Percentiles rank a stretch among this genome's conserved stretches.
Conservation (phyloP, 2,888 invertebrate genomes). For the Chouioia cunea region DNA sequence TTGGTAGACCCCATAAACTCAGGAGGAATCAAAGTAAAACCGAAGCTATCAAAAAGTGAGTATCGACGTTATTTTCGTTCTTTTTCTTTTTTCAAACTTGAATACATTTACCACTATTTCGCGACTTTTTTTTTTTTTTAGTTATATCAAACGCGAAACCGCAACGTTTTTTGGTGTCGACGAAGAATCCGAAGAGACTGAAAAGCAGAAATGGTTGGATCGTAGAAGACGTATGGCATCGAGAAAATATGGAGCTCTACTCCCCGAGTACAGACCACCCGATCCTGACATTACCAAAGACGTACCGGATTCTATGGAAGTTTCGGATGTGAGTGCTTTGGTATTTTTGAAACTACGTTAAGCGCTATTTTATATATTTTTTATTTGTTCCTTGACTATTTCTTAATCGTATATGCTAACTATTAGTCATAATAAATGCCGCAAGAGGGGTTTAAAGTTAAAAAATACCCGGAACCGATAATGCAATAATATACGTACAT, state of each 20-base stretch:
- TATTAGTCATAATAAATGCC: too few relatives aligned
- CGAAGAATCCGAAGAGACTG: conserved; percentile 80
- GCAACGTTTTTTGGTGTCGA: conserved; percentile 89
- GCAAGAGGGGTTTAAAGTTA: too few relatives aligned
- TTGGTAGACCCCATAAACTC: conserved; percentile 57
- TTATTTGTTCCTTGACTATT: too few relatives aligned
- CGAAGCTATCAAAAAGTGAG: conserved; percentile 68
- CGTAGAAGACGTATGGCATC: conserved; percentile 83
- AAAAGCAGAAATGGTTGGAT: conserved; percentile 83
- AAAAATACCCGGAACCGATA: too few relatives aligned
- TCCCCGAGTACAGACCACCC: conserved; percentile 74
- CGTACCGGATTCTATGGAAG: conserved; percentile 64
- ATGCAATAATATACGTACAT: too few relatives aligned
- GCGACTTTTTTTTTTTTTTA: conserved; percentile 57
- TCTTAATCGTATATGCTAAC: too few relatives aligned
- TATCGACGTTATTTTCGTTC: conserved; percentile 12
- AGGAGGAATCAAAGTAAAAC: conserved; percentile 69
- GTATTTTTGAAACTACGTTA: not conserved
- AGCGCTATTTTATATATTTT: too few relatives aligned
- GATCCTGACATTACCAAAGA: conserved; percentile 73
- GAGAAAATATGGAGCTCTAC: conserved; percentile 76
- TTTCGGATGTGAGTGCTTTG: conserved; percentile 63
- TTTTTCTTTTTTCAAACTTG: not conserved
- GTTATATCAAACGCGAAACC: conserved; percentile 83
- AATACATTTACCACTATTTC: not conserved